Conservation (phyloP, 2,888 invertebrate species). For the Patella caerulea region DNA sequence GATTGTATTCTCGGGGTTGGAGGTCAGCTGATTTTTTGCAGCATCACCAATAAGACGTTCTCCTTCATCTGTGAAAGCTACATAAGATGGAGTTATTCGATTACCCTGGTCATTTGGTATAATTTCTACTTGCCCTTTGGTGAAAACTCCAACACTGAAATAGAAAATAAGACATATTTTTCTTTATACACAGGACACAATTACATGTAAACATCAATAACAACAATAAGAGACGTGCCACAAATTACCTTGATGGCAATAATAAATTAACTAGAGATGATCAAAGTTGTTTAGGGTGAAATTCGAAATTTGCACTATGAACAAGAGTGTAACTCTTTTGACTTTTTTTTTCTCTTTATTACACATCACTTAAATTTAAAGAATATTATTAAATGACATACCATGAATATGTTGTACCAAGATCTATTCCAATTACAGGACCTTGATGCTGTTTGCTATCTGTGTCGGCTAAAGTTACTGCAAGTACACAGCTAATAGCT, state of each 20-base stretch:
- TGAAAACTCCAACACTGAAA: conserved; percentile 77
- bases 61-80: conserved; percentile 95
- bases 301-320: too few species aligned
- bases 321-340: too few species aligned
- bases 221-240: conserved; percentile 6
- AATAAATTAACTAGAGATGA: too few species aligned
- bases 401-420: conserved; percentile 99
- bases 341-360: too few species aligned
- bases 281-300: too few species aligned
- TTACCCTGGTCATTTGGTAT: conserved; percentile 99
- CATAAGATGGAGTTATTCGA: conserved; percentile 97
- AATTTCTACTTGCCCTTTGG: conserved; percentile 96
- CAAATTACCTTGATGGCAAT: too few species aligned
- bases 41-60: conserved; percentile 98
- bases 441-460: conserved; percentile 76
- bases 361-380: too few species aligned
- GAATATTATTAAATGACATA: conserved; percentile 73
- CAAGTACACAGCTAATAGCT: not conserved
- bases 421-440: conserved; percentile 97
- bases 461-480: not conserved
- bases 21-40: conserved; percentile 98
- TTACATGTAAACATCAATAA: not conserved
- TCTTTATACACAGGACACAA: not conserved
- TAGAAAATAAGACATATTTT: conserved; percentile 1
- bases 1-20: conserved; percentile 98